Evolutionary conservation across 2,797 vertebrate genomes (phyloP).

Genomic region (Capromys pilorides): DNA sequence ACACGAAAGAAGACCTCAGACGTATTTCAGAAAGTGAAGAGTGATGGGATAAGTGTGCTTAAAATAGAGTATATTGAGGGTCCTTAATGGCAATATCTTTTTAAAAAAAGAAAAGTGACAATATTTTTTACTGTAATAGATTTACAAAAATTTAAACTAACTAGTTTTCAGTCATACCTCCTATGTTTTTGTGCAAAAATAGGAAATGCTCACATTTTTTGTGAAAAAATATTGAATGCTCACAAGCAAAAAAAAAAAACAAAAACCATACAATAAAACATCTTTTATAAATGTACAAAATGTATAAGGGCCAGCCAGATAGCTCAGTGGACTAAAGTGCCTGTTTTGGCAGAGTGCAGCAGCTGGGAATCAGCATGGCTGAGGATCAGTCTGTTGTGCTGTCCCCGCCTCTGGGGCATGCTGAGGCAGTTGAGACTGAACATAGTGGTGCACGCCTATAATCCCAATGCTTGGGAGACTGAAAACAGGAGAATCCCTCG

Average conservation of each 20-base stretch:
- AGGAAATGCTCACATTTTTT: neutral
- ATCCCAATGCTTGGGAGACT: too few relatives aligned
- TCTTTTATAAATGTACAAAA: neutral
- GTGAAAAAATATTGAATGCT: neutral
- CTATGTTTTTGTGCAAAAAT: neutral
- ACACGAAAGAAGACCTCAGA: neutral
- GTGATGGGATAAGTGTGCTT: neutral
- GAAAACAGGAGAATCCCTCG: too few relatives aligned
- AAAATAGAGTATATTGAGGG: neutral
- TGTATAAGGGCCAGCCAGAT: neutral
- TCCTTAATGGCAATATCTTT: neutral
- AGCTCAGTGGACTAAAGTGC: too few relatives aligned
- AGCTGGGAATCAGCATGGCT: too few relatives aligned
- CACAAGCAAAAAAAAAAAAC: neutral
- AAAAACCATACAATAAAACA: neutral
- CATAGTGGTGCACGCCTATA: too few relatives aligned
- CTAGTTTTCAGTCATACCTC: neutral
- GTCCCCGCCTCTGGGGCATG: too few relatives aligned
- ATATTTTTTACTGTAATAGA: neutral
- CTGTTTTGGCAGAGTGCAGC: too few relatives aligned
- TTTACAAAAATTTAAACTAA: neutral
- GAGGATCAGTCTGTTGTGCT: too few relatives aligned
- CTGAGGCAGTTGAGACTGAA: too few relatives aligned
- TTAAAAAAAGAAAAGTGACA: too few relatives aligned
- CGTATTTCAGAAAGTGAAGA: neutral